Evolutionary conservation across 1,140 invertebrate species (phyloP).

Genomic region (Aphaenogaster ashmeadi): DNA sequence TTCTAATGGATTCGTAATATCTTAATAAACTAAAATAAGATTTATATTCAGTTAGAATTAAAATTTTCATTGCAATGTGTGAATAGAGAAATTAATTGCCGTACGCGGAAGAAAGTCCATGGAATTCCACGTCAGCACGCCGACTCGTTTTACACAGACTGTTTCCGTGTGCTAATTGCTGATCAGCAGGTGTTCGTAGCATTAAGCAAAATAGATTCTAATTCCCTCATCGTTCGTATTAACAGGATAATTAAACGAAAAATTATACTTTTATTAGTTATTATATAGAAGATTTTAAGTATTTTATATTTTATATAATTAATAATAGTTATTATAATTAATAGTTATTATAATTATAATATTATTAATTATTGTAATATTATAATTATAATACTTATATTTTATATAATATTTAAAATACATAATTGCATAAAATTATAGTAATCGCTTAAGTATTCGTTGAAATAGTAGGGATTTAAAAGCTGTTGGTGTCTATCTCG

Average conservation of each 20-base stretch:
- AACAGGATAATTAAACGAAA: not conserved
- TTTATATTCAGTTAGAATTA: not conserved
- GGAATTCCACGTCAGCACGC: not conserved
- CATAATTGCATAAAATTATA: not conserved
- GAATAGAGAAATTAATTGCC: conserved; percentile 5
- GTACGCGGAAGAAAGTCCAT: not conserved
- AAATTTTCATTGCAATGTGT: not conserved
- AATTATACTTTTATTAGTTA: not conserved
- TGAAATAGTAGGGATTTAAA: not conserved
- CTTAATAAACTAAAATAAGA: not conserved
- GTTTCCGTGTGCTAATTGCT: conserved; percentile 3
- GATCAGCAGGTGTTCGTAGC: conserved; percentile 7
- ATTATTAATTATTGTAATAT: no score
- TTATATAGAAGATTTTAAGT: not conserved
- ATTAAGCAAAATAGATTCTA: not conserved
- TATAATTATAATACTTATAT: not conserved
- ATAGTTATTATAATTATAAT: no score
- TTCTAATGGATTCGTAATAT: not conserved
- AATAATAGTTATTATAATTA: no score
- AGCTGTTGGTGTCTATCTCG: conserved; percentile 25
- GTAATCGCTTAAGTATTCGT: not conserved
- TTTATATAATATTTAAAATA: not conserved
- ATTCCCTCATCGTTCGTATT: not conserved
- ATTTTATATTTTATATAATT: not conserved
- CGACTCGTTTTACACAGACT: conserved; percentile 20